phyloP scores from a whole-genome alignment of 1,140 invertebrate genomes.

The Zaprionus taronus region DNA sequence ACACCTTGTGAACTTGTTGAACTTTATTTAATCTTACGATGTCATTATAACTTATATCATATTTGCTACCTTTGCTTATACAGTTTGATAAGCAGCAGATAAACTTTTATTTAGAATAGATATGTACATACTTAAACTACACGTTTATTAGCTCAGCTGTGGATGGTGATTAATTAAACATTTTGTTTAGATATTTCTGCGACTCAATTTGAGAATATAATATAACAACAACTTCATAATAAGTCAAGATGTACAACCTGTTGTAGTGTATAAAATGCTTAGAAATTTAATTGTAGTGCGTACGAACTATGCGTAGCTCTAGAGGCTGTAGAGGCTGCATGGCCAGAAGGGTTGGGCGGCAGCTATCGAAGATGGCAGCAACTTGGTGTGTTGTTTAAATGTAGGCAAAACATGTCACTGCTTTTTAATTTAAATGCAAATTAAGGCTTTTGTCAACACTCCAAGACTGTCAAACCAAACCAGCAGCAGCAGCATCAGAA shows the following conservation, averaged over 20 bases:
- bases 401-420: conserved; percentile 80
- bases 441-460: conserved; percentile 84
- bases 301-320: conserved; percentile 54
- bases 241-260: neutral
- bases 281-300: conserved; percentile 45
- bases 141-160: neutral
- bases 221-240: neutral
- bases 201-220: too few relatives aligned
- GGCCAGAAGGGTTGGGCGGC: conserved; percentile 19
- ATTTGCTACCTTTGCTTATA: neutral
- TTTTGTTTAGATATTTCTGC: neutral
- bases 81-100: neutral
- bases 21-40: too few relatives aligned
- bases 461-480: conserved; percentile 53
- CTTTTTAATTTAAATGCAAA: conserved; percentile 84
- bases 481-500: conserved; percentile 13
- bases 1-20: too few relatives aligned
- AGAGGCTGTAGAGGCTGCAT: conserved; percentile 25
- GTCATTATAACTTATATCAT: too few relatives aligned
- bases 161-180: neutral
- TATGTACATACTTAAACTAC: too few relatives aligned
- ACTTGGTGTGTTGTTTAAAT: conserved; percentile 71
- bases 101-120: neutral
- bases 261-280: conserved; percentile 27
- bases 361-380: neutral